phyloP scores from a whole-genome alignment of 2,888 invertebrate genomes.

The Aethes cnicana region DNA sequence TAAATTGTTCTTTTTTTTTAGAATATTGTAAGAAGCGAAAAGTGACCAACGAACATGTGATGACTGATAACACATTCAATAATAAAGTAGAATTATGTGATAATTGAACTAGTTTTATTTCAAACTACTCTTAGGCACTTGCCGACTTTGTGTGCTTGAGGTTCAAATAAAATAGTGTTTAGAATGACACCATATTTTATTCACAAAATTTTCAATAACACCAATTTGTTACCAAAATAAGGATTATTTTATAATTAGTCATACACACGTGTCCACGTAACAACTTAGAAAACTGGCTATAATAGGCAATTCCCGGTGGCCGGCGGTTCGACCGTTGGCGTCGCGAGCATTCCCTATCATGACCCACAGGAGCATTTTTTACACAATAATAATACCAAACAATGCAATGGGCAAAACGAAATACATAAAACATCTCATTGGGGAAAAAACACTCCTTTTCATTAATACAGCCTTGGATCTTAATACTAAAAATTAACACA shows the following conservation, averaged over 20 bases:
- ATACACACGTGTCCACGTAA: conserved; percentile 74
- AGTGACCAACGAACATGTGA: no score
- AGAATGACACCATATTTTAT: conserved; percentile 80
- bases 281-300: conserved; percentile 64
- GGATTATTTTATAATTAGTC: conserved; percentile 72
- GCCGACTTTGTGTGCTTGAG: no score
- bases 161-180: conserved; percentile 37
- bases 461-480: conserved; percentile 81
- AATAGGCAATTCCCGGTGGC: conserved; percentile 52
- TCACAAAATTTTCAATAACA: conserved; percentile 80
- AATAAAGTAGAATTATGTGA: no score
- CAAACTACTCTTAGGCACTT: no score
- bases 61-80: no score
- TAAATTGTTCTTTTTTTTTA: conserved; percentile 50
- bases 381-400: conserved; percentile 55
- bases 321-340: conserved; percentile 44
- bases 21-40: conserved; percentile 68
- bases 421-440: conserved; percentile 49
- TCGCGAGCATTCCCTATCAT: conserved; percentile 53
- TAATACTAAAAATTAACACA: conserved; percentile 71
- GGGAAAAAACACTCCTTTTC: conserved; percentile 71
- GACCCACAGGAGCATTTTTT: conserved; percentile 67
- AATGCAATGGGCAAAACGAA: conserved; percentile 49
- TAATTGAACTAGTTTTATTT: no score
- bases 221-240: conserved; percentile 81